Base-by-base conservation (phyloP, 2,888 invertebrate genomes). In the Leptinotarsa juncta region DNA sequence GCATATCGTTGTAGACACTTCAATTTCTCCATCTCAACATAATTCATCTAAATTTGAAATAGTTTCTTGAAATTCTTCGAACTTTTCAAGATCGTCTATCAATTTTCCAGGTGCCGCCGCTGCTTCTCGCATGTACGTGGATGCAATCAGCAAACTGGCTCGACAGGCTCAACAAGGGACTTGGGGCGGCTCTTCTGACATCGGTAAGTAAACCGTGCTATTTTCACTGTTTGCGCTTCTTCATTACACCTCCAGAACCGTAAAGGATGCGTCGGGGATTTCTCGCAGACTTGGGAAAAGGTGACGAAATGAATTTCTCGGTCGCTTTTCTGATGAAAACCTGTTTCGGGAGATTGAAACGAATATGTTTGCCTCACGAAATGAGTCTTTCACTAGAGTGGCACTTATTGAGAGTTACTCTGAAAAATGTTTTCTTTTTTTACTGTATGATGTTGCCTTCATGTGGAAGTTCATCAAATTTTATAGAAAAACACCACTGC, bases 141-240 rank as follows among this genome's bases (percentile, higher is more conserved):
- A 96, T 85, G 94, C 96, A 79, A 93, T 96, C 86, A 94, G 94
- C 81, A 95, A 95, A 89, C 90, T 96, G 86, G 96, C 96, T 77
- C 90, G 94, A 81, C 96, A 96, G 87, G 96, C 96, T 72, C 96
- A 96, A 88, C 95, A 96, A 88, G 96, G 96, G 81, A 94, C 95
- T 60, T 94, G 95, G 94, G 94, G 94, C 81, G 96, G 96, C 87
- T 96, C 96, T 81, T 93, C 94, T 80, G 96, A 96, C 90, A 95
- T 96, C 83, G 96, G 96, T 96, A 90, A 92, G 92, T 89, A 76
- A 72, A 77, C 77, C 70, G 70, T 67, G 70, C 51, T 62, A 68
- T 72, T 71, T 71, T 70, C 68, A 60, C 70, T 67, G 67, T 69
- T 68, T 51, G 53, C 73, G 51, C 62, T 53, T n/a, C 57, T 65